These are phyloP conservation scores for Coecobrya sp. DNA, from an alignment of 2,888 invertebrate genomes.

Conservation along the genomic window DNA sequence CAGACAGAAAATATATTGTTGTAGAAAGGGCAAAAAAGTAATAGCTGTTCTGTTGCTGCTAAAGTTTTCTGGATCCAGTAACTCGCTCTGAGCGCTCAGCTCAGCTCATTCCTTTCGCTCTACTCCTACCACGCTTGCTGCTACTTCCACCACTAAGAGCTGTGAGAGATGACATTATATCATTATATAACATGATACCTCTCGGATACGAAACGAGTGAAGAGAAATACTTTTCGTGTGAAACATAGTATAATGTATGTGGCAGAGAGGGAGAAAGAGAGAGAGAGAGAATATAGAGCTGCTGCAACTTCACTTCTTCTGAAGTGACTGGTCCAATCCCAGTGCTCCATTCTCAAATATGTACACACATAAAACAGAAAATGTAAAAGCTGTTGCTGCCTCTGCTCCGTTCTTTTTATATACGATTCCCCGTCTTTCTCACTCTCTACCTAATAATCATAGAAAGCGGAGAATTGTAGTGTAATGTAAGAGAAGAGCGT, in stretches of 20 bases:
- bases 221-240: conserved; percentile 77
- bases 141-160: conserved; percentile 79
- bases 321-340: conserved; percentile 80
- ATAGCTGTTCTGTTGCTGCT: conserved; percentile 51
- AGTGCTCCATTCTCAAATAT: conserved; percentile 71
- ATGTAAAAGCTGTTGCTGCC: conserved; percentile 78
- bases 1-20: conserved; percentile 39
- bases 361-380: conserved; percentile 54
- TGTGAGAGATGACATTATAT: conserved; percentile 82
- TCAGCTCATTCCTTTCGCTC: conserved; percentile 72
- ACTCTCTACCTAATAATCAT: conserved; percentile 58
- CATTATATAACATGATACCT: conserved; percentile 81
- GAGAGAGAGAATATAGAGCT: conserved; percentile 63
- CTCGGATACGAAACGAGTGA: conserved; percentile 79
- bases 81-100: conserved; percentile 37
- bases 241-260: conserved; percentile 77
- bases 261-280: conserved; percentile 57
- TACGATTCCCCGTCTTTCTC: conserved; percentile 7
- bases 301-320: conserved; percentile 68
- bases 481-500: conserved; percentile 55
- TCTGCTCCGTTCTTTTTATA: conserved; percentile 36
- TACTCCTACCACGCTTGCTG: conserved; percentile 78
- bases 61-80: conserved; percentile 69
- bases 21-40: conserved; percentile 64
- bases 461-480: conserved; percentile 13